Conservation (phyloP, 1,140 invertebrate genomes). For the Euschistus heros region DNA sequence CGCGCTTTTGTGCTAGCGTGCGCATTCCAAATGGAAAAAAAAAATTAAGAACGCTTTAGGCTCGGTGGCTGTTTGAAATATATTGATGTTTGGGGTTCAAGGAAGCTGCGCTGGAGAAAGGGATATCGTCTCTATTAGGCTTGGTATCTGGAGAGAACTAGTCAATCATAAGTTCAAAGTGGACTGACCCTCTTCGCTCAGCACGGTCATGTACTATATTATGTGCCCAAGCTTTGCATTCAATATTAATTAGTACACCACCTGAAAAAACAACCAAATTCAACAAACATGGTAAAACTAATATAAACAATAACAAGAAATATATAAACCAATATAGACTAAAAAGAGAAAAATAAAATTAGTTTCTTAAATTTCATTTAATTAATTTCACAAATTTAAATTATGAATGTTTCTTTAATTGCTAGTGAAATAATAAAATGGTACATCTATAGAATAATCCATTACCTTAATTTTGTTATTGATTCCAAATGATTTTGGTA, state of each 20-base stretch:
- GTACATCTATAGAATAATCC: too few relatives aligned
- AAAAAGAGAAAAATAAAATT: too few relatives aligned
- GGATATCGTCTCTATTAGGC: constrained; percentile 15
- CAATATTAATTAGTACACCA: constrained; percentile 86
- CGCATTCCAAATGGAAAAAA: neutral
- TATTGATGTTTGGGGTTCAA: constrained; percentile 3
- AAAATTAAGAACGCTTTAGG: constrained; percentile 6
- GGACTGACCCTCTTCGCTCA: constrained; percentile 81
- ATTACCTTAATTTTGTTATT: too few relatives aligned
- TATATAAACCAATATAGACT: too few relatives aligned
- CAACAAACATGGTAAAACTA: too few relatives aligned
- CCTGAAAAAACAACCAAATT: constrained; percentile 41
- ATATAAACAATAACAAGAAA: too few relatives aligned
- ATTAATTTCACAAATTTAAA: too few relatives aligned
- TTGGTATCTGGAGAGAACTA: constrained; percentile 36
- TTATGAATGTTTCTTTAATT: too few relatives aligned
- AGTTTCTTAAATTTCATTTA: too few relatives aligned
- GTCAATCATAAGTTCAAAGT: constrained; percentile 92
- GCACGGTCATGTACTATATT: constrained; percentile 82
- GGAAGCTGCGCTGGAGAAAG: constrained; percentile 16
- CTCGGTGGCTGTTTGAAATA: constrained; percentile 3
- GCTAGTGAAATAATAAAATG: too few relatives aligned
- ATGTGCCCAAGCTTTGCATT: constrained; percentile 91
- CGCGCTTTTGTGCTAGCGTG: constrained; percentile 12
- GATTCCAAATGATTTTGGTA: too few relatives aligned